Evolutionary conservation across 2,888 invertebrate species (phyloP), one percentile per base, ranked within the genome.

Genomic region (Idaea biselata): DNA sequence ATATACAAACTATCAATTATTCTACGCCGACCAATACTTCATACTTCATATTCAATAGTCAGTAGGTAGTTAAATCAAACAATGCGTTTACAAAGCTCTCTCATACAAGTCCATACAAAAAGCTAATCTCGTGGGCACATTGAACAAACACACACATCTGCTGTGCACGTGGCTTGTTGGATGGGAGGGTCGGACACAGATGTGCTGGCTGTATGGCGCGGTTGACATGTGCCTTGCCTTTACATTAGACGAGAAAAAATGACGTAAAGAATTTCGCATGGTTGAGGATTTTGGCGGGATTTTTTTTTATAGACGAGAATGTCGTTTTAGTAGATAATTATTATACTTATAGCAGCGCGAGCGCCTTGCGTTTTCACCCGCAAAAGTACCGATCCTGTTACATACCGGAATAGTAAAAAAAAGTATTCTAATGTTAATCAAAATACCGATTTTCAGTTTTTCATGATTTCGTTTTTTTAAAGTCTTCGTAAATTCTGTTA

Each of bases 111-210:
- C 14, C 44, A 44, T 44, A 44, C 44, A 44, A 44, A 44, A 44
- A 44, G 44, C 44, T 44, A 44, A 44, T 44, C 44, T 44, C 44
- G 14, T 44, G 44, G 14, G 7, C 7, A 44, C 11, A 44, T 44
- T 44, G 44, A 81, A 81, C 77, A 80, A 76, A 83, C 79, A 60
- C 85, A 88, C 79, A 60, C 85, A 88, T 88, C 88, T 88, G 88
- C 76, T 73, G 62, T 80, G 81, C 88, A 88, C 88, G 88, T 88
- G 88, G 83, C 74, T 64, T 58, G 44, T 1, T 44, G 44, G 8
- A 44, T 44, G 44, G 44, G 44, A 44, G 44, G 44, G 44, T 44
- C 14, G 44, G 11, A 11, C 61, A 75, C 72, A 76, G 79, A 81
- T 81, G 72, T 44, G 8, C 44, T 44, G 44, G 7, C 44, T 14